Evolutionary conservation across 2,888 invertebrate genomes (phyloP).

Genomic region (Acleris sparsana): DNA sequence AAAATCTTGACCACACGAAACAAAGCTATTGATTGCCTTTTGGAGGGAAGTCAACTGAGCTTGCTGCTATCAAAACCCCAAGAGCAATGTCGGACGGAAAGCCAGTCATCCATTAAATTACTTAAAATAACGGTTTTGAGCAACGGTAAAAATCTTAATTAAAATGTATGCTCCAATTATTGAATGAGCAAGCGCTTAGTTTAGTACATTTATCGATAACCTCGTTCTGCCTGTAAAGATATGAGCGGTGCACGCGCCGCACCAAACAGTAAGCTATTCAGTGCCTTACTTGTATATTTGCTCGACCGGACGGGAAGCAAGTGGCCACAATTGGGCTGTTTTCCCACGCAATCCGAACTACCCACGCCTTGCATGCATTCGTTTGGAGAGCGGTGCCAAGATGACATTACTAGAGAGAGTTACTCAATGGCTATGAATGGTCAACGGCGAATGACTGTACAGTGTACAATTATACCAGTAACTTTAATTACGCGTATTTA

Average conservation of each 20-base stretch:
- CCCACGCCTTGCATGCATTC: slow-evolving; percentile 61
- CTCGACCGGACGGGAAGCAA: slow-evolving; percentile 48
- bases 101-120: slow-evolving; percentile 30
- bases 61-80: slow-evolving; percentile 5
- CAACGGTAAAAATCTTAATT: slow-evolving; percentile 34
- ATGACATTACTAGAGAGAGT: slow-evolving; percentile 39
- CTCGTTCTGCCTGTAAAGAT: slow-evolving; percentile 11
- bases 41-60: slow-evolving; percentile 3
- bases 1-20: slow-evolving; percentile 20
- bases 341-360: slow-evolving; percentile 66
- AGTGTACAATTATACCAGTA: background rate
- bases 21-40: slow-evolving; percentile 5
- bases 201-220: no score
- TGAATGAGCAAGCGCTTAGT: slow-evolving; percentile 12
- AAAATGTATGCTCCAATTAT: slow-evolving; percentile 28
- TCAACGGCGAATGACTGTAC: background rate
- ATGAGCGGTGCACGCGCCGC: slow-evolving; percentile 18
- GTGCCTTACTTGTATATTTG: slow-evolving; percentile 42
- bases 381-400: slow-evolving; percentile 46
- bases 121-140: slow-evolving; percentile 30
- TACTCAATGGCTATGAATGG: slow-evolving; percentile 39
- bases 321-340: slow-evolving; percentile 63
- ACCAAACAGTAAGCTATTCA: slow-evolving; percentile 27
- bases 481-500: background rate
- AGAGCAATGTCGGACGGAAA: slow-evolving; percentile 15